These are phyloP conservation scores for Noturus placidus DNA, from an alignment of 2,113 vertebrate species.

Conservation along the genomic window DNA sequence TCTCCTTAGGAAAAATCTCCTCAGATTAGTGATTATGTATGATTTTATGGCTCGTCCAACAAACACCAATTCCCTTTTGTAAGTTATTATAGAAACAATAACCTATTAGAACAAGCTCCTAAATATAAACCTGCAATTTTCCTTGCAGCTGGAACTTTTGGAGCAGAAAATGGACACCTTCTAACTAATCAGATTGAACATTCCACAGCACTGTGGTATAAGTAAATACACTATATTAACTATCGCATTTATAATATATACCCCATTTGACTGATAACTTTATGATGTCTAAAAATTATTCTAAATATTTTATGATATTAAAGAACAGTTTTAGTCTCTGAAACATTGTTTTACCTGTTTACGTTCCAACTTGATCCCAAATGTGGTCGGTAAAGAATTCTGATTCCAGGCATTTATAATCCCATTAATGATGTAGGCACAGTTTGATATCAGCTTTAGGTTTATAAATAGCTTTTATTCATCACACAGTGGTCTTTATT, in stretches of 20 bases:
- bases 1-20: neutral
- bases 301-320: neutral
- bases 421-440: neutral
- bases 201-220: neutral
- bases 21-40: neutral
- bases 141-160: neutral
- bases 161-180: neutral
- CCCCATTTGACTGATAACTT: neutral
- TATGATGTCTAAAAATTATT: neutral
- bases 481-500: neutral
- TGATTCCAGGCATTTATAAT: neutral
- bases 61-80: neutral
- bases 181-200: neutral
- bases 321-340: neutral
- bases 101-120: neutral
- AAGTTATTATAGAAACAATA: neutral
- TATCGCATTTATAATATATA: neutral
- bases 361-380: neutral
- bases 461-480: neutral
- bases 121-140: neutral
- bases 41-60: neutral
- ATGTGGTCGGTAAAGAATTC: neutral
- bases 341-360: neutral
- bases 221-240: neutral
- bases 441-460: neutral